Conservation (phyloP, 2,888 invertebrate genomes). For the Athripsodes cinereus region DNA sequence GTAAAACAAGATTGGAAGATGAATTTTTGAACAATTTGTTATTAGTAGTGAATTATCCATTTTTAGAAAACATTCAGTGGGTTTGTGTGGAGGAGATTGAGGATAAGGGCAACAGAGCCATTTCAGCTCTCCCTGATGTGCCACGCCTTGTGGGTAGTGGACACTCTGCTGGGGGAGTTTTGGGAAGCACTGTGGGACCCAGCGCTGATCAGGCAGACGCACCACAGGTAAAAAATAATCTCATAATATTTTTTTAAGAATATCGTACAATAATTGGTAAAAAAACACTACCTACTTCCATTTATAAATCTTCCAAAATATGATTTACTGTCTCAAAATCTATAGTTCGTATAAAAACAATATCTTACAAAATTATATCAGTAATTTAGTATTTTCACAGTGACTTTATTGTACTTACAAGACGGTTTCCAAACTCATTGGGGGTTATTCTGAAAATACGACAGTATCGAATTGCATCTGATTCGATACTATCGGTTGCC, state of each 20-base stretch:
- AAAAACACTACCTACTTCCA: too few relatives aligned
- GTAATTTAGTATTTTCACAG: too few relatives aligned
- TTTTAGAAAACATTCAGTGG: slow-evolving; percentile 88
- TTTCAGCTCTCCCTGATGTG: slow-evolving; percentile 75
- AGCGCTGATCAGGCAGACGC: slow-evolving; percentile 48
- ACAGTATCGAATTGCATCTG: too few relatives aligned
- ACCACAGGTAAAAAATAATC: slow-evolving; percentile 26
- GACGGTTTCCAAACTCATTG: too few relatives aligned
- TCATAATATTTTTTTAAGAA: too few relatives aligned
- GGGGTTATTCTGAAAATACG: too few relatives aligned
- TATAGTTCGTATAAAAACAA: background rate
- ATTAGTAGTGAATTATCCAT: background rate
- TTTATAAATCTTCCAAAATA: background rate
- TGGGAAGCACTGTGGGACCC: slow-evolving; percentile 84
- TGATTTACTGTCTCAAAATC: background rate
- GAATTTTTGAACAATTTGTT: too few relatives aligned
- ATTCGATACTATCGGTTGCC: too few relatives aligned
- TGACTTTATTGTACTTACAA: too few relatives aligned
- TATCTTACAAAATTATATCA: too few relatives aligned
- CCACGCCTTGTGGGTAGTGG: slow-evolving; percentile 90
- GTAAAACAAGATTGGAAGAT: too few relatives aligned
- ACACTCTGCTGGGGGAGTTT: slow-evolving; percentile 94
- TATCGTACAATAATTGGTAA: too few relatives aligned
- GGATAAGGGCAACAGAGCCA: slow-evolving; percentile 70
- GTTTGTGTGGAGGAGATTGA: slow-evolving; percentile 90